Conservation (phyloP, 2,797 vertebrate species). For the Tapera naevia region DNA sequence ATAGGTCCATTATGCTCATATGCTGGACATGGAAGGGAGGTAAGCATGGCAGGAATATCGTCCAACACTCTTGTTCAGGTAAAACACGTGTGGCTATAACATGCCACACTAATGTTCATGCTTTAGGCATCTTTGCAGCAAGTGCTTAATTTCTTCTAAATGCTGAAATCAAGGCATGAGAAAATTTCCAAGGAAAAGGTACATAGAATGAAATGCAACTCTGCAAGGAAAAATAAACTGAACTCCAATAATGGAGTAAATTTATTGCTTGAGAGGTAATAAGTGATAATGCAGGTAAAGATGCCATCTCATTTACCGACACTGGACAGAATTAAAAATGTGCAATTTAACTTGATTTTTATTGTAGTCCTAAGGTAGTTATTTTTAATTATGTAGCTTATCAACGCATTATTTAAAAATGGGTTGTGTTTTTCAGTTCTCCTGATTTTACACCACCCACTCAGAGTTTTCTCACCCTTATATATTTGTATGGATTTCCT, state of each 20-base stretch:
- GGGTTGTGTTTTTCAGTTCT: background rate
- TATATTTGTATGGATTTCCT: background rate
- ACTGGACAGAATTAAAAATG: background rate
- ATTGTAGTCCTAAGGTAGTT: background rate
- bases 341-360: background rate
- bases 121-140: background rate
- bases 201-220: background rate
- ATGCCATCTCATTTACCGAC: background rate
- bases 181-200: background rate
- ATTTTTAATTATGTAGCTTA: constrained; percentile 1
- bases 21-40: background rate
- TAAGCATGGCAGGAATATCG: background rate
- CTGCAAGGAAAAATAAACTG: background rate
- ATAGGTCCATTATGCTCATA: background rate
- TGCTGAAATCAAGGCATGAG: background rate
- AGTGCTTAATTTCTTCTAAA: background rate
- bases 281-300: background rate
- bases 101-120: background rate
- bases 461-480: background rate
- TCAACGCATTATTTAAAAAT: background rate
- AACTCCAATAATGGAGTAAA: background rate
- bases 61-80: background rate
- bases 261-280: background rate
- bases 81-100: background rate
- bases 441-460: background rate